Conservation (phyloP, 2,113 vertebrate genomes). For the Sebastes fasciatus region DNA sequence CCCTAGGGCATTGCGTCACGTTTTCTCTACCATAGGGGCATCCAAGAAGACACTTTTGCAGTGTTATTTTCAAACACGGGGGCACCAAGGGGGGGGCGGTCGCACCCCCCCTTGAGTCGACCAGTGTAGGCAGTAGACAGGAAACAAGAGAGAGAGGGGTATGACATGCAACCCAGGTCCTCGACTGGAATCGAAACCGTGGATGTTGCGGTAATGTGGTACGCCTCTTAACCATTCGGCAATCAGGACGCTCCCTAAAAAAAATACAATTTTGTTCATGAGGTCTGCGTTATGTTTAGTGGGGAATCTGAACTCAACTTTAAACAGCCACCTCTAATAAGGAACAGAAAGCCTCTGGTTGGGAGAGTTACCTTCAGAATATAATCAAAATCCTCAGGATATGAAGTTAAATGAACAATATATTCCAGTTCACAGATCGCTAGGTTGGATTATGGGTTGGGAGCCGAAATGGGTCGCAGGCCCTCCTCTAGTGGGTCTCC, state of each 20-base stretch:
- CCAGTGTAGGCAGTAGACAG: too few species aligned
- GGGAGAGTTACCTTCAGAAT: slow-evolving; percentile 64
- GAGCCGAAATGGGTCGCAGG: slow-evolving; percentile 73
- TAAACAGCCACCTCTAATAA: slow-evolving; percentile 65
- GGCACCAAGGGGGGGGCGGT: too few species aligned
- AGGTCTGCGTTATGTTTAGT: slow-evolving; percentile 54
- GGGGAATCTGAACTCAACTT: slow-evolving; percentile 51
- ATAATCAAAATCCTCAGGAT: slow-evolving; percentile 71
- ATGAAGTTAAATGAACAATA: slow-evolving; percentile 75
- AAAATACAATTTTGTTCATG: slow-evolving; percentile 23
- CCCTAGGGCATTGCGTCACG: too few species aligned
- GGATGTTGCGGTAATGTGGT: not conserved
- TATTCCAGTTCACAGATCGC: slow-evolving; percentile 78
- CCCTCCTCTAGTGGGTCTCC: slow-evolving; percentile 64
- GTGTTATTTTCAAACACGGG: too few species aligned
- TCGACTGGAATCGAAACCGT: not conserved
- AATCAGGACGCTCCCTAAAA: not conserved
- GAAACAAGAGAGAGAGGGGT: not conserved
- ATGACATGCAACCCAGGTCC: not conserved
- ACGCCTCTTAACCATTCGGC: not conserved
- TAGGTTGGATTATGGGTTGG: slow-evolving; percentile 68
- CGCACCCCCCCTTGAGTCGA: too few species aligned
- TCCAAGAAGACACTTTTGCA: too few species aligned
- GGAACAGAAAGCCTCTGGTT: slow-evolving; percentile 64
- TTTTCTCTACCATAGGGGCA: too few species aligned